Evolutionary conservation across 2,888 invertebrate genomes (phyloP), one percentile per base, ranked within the genome.

Genomic region (Agrilus biguttatus): DNA sequence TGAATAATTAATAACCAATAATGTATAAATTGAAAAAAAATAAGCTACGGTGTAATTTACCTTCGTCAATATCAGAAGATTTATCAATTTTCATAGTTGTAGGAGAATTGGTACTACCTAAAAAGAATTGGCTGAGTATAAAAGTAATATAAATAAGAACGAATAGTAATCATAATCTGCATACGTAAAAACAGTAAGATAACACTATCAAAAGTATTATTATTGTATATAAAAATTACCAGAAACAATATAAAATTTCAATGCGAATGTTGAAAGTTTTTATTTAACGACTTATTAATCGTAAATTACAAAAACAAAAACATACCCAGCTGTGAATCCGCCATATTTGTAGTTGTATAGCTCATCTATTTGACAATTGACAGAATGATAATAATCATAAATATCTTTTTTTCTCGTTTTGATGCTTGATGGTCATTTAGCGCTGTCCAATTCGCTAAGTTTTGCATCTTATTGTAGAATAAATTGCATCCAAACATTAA

Each of bases 31-130:
- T 28, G 23, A 23, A 7, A 28, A 10, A 28, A 28, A 5, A 7
- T 21, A 28, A 10, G 10, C 8, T 10, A 28, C 10, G 8, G 8
- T 28, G 3, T 28, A 28, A 28, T 33, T 46, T 53, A 62, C 61
- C 62, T 54, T 55, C 49, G 37, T 51, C 47, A 36, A 60, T 56
- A 45, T 62, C 63, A 33, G 51, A 46, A 40, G 61, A 55, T 36
- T 52, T 60, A 47, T 64, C 63, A 39, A 61, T 59, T 56, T 61
- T 61, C 60, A 62, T 63, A 47, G 60, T 61, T 44, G 61, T 60
- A 37, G 58, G 51, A 37, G 60, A 53, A 44, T 57, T 57, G 36
- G 57, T 50, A 43, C 50, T 49, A 44, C 53, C 44, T 47, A 42
- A 46, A 44, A 41, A 41, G 40, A 34, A 42, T 41, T 13, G 23